Base-by-base conservation (phyloP, 2,113 vertebrate genomes). In the Shinisaurus crocodilurus region DNA sequence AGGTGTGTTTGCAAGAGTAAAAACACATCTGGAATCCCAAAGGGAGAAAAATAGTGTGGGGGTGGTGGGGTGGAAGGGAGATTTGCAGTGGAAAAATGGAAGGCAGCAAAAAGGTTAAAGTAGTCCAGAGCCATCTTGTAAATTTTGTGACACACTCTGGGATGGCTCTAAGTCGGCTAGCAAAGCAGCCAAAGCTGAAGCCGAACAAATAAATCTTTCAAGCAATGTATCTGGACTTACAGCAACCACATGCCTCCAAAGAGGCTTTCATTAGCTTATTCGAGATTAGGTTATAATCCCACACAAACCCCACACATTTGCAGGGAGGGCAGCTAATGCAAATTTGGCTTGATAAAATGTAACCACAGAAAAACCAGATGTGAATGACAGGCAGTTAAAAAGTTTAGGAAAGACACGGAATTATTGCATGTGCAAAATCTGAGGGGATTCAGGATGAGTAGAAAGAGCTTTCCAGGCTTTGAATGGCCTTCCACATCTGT, bases 221-320 rank as follows among this genome's bases (percentile, higher is more conserved):
- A 74, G n/a, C 57, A 86, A 89, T 65, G 15, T 50, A 86, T 91
- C 69, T 91, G 60, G 79, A 82, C 87, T 79, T 88, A 76, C 60
- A 86, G 84, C 48, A 87, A 88, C 74, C 88, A 67, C 91, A 87
- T 45, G 82, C 70, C 60, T 91, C 84, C 82, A 90, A 94, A 95
- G 94, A 92, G n/a, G 93, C 92, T 96, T 95, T 94, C 90, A 89
- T 95, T 94, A 93, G 77, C 84, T 95, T 93, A 94, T 86, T 93
- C 40, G 57, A 91, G 90, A 96, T 96, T 94, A 95, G 16, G 81
- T 88, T 94, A 91, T 94, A 95, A 96, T 96, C 94, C 43, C 85
- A 3, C 6, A 72, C 82, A 80, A 63, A 92, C 1, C 67, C 34
- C 70, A 67, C 91, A 92, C 91, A 91, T 94, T 93, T 94, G 86